Evolutionary conservation across 2,888 invertebrate genomes (phyloP), one percentile per base, ranked within the genome.

Genomic region (Luperina nickerlii): DNA sequence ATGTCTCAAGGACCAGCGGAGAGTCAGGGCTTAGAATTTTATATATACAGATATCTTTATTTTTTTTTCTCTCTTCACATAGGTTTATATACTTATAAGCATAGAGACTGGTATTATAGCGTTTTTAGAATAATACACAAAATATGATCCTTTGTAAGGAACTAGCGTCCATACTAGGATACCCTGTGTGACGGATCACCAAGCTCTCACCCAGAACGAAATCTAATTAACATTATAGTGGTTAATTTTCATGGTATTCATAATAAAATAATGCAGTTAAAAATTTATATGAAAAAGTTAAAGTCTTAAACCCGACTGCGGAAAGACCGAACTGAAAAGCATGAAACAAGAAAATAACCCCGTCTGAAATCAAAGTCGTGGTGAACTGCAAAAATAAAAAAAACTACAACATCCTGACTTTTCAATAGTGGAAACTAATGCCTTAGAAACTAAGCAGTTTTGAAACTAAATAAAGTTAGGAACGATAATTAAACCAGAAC

Each of bases 401-500:
- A 24, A 60, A 48, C 27, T 65, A 45, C 2, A 2, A n/a, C 2
- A 62, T 18, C 15, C 6, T n/a, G 2, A 18, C 18, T 27, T 20
- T 7, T 18, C 9, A 3, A 13, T 18, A 9, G 20, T 78, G 24
- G 13, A 48, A 74, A 81, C 51, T 27, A 45, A 68, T 38, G 27
- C 60, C 42, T 24, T 15, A 42, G 57, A 66, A 67, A 63, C 67
- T 62, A 63, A 38, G 27, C 67, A 45, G 45, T 48, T 60, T 42
- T 38, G 38, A 63, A 87, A 78, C 66, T 54, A 48, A 76, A 42
- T 73, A 32, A 62, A 79, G 73, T 38, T 85, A 74, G 32, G 13
- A 74, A n/a, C 51, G 48, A 63, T 78, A 74, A 79, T 79, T 73
- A 78, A 85, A 87, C 73, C 51, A 62, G 63, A 85, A 76, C 85